phyloP scores from a whole-genome alignment of 2,113 vertebrate genomes.

The Bungarus multicinctus region DNA sequence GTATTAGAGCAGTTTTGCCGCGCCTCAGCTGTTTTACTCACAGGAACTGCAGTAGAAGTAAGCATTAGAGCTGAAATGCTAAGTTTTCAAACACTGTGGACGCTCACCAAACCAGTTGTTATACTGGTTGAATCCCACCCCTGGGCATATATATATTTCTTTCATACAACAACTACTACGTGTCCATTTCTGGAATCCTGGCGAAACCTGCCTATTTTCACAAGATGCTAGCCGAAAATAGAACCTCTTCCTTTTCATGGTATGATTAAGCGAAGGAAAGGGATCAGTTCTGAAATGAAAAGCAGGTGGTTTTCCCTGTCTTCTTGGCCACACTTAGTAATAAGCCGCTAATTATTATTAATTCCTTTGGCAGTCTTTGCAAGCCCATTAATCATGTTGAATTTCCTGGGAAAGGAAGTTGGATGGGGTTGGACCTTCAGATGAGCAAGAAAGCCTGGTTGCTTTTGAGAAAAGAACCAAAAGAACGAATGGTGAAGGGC shows the following conservation, averaged over 20 bases:
- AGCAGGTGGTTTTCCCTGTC: slow-evolving; percentile 31
- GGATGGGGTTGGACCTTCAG: not conserved
- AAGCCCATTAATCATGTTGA: slow-evolving; percentile 14
- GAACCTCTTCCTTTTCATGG: slow-evolving; percentile 34
- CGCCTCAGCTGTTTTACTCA: too few species aligned
- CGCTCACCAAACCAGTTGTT: too few species aligned
- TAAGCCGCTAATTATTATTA: slow-evolving; percentile 43
- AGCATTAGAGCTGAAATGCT: too few species aligned
- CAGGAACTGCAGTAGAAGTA: too few species aligned
- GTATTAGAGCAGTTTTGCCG: too few species aligned
- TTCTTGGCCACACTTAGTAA: slow-evolving; percentile 31
- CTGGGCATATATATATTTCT: not conserved
- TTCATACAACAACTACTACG: not conserved
- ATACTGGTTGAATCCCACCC: too few species aligned
- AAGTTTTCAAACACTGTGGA: too few species aligned
- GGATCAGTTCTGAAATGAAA: slow-evolving; percentile 32
- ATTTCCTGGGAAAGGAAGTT: slow-evolving; percentile 1
- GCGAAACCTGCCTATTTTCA: slow-evolving; percentile 25
- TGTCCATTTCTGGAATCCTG: not conserved
- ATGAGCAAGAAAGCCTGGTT: not conserved
- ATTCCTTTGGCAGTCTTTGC: slow-evolving; percentile 33
- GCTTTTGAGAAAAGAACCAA: not conserved
- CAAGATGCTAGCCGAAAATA: slow-evolving; percentile 34
- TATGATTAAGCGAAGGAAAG: slow-evolving; percentile 46
- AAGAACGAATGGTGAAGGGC: not conserved